A percentile compares a stretch with the other conserved stretches of the same genome.
Conservation (phyloP, 1,140 invertebrate species). For the Drosophila athabasca region DNA sequence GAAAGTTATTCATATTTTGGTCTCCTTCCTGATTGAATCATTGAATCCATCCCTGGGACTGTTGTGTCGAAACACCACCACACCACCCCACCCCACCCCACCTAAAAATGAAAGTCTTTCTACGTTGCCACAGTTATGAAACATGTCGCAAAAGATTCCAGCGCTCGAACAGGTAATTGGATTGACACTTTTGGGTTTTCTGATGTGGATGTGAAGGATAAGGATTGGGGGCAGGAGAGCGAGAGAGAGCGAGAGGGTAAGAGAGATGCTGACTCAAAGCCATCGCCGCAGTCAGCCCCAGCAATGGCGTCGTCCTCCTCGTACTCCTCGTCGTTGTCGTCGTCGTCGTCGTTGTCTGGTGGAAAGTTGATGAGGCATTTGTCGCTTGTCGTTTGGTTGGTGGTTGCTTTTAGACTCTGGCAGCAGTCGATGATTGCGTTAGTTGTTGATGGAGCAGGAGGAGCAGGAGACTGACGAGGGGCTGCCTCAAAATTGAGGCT, state of each 20-base stretch:
- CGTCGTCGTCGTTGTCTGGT: conserved; percentile 21
- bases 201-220: conserved; percentile 48
- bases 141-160: conserved; percentile 82
- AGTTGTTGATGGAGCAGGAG: conserved; percentile 61
- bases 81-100: conserved; percentile 26
- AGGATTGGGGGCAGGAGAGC: conserved; percentile 13
- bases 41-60: conserved; percentile 25
- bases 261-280: conserved; percentile 11
- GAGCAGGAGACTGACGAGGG: conserved; percentile 5
- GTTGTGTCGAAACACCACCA: conserved; percentile 4
- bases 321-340: no score
- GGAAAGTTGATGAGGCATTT: conserved; percentile 73
- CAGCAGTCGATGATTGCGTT: conserved; percentile 76
- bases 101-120: conserved; percentile 53
- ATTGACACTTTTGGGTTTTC: conserved; percentile 81
- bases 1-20: conserved; percentile 10
- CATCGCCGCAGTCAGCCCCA: conserved; percentile 12
- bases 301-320: conserved; percentile 46
- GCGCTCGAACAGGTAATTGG: conserved; percentile 81
- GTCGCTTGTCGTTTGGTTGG: conserved; percentile 60
- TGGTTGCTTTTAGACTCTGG: conserved; percentile 61
- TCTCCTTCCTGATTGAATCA: no score
- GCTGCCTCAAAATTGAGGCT: conserved; percentile 69
- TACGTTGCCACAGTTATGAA: conserved; percentile 70
- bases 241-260: no score